These are phyloP conservation scores for Melanargia galathea DNA, from an alignment of 2,888 invertebrate genomes.

Conservation along the genomic window DNA sequence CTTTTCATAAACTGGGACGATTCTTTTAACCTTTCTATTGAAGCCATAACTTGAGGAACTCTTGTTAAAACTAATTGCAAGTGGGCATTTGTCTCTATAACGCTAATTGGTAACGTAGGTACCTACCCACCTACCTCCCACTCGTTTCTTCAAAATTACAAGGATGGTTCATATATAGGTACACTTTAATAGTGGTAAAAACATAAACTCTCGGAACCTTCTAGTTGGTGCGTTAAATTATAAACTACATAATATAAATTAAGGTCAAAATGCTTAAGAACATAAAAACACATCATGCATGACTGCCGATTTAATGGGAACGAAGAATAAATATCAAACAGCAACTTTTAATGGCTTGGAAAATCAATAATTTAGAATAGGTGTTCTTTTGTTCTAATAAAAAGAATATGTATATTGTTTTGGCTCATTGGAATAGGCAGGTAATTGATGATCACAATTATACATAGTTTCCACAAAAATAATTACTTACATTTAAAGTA, in stretches of 20 bases:
- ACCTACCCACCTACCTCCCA: slow-evolving; percentile 12
- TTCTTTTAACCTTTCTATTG: neutral
- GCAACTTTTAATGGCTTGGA: neutral
- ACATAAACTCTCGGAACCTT: no score
- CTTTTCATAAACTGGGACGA: slow-evolving; percentile 1
- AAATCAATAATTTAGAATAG: neutral
- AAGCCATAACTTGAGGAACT: slow-evolving; percentile 12
- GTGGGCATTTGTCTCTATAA: slow-evolving; percentile 25
- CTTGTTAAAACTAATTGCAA: slow-evolving; percentile 26
- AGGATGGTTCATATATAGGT: slow-evolving; percentile 2
- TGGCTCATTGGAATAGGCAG: slow-evolving; percentile 1
- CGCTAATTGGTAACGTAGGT: slow-evolving; percentile 16
- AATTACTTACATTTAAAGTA: slow-evolving; percentile 8
- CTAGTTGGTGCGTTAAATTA: neutral
- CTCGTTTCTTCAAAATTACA: slow-evolving; percentile 8
- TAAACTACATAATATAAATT: neutral
- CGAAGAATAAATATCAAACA: neutral
- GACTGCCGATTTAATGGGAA: slow-evolving; percentile 1
- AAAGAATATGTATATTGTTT: no score
- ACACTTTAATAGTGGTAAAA: no score
- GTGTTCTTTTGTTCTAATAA: no score
- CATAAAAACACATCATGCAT: neutral
- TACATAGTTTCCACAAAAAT: slow-evolving; percentile 5
- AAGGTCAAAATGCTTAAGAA: neutral
- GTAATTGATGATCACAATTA: neutral